A percentile compares a stretch with the other conserved stretches of the same genome.
These are phyloP conservation scores for Natator depressus DNA, from an alignment of 2,113 vertebrate genomes.

Conservation along the genomic window DNA sequence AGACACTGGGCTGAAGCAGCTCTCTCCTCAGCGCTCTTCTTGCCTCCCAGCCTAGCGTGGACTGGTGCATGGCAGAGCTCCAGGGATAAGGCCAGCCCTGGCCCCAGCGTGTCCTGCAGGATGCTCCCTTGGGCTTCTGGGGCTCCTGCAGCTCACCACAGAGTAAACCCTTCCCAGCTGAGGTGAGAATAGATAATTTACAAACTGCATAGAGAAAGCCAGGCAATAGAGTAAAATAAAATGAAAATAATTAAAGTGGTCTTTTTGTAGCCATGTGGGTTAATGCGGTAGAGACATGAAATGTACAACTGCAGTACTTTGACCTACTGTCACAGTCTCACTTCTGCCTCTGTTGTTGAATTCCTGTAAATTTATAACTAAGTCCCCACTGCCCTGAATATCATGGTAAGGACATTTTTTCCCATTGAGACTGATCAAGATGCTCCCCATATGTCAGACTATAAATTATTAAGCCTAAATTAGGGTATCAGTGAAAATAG, in stretches of 20 bases:
- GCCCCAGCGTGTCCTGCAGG: background rate
- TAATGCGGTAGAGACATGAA: background rate
- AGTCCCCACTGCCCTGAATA: constrained; percentile 73
- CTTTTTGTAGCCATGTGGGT: background rate
- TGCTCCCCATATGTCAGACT: constrained; percentile 64
- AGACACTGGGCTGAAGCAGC: background rate
- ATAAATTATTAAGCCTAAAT: constrained; percentile 78
- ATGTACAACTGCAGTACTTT: background rate
- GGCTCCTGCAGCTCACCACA: background rate
- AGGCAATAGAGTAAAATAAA: background rate
- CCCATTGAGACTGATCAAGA: constrained; percentile 68
- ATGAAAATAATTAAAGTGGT: background rate
- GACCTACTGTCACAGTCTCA: constrained; percentile 28
- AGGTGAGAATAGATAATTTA: background rate
- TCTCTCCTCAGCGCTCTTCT: background rate
- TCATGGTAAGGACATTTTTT: constrained; percentile 66
- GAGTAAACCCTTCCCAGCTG: background rate
- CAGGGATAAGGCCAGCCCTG: background rate
- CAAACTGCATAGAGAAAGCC: background rate
- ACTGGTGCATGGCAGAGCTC: background rate
- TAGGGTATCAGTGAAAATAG: constrained; percentile 69
- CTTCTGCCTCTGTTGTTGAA: constrained; percentile 47
- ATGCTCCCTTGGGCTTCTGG: background rate
- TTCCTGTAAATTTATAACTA: constrained; percentile 46
- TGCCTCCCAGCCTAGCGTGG: background rate